These are phyloP conservation scores for Nothobranchius furzeri DNA, from an alignment of 2,113 vertebrate genomes.

Conservation along the genomic window DNA sequence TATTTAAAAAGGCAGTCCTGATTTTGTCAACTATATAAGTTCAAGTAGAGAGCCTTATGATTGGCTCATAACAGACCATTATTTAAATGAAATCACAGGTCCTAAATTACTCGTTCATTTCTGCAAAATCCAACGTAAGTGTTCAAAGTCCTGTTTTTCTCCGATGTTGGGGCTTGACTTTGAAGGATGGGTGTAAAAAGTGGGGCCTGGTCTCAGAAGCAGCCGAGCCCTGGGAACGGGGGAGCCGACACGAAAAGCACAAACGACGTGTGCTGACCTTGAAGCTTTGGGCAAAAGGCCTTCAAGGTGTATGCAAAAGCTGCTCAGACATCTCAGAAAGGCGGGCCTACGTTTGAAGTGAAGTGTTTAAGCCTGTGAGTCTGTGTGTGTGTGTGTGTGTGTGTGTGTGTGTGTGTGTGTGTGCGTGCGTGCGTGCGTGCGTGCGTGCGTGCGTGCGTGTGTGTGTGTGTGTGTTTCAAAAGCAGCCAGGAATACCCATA, in stretches of 20 bases:
- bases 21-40: too few species aligned
- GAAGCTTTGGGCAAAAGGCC: conserved; percentile 72
- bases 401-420: conserved; percentile 30
- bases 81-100: conserved; percentile 6
- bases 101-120: conserved; percentile 44
- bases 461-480: conserved; percentile 70
- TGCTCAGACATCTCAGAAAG: conserved; percentile 69
- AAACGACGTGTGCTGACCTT: conserved; percentile 80
- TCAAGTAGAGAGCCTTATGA: background rate
- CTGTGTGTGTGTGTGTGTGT: conserved; percentile 32
- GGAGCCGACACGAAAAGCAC: conserved; percentile 66
- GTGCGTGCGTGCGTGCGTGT: conserved; percentile 19
- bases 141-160: conserved; percentile 47
- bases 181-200: conserved; percentile 54
- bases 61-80: too few species aligned
- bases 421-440: conserved; percentile 33
- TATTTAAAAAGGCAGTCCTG: too few species aligned
- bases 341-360: conserved; percentile 76
- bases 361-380: conserved; percentile 47
- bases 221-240: conserved; percentile 64
- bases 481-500: conserved; percentile 78
- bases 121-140: conserved; percentile 27
- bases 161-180: conserved; percentile 65
- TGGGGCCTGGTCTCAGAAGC: conserved; percentile 54
- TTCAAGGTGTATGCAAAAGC: conserved; percentile 80